Conservation (phyloP, 1,140 invertebrate species). For the Maniola jurtina region DNA sequence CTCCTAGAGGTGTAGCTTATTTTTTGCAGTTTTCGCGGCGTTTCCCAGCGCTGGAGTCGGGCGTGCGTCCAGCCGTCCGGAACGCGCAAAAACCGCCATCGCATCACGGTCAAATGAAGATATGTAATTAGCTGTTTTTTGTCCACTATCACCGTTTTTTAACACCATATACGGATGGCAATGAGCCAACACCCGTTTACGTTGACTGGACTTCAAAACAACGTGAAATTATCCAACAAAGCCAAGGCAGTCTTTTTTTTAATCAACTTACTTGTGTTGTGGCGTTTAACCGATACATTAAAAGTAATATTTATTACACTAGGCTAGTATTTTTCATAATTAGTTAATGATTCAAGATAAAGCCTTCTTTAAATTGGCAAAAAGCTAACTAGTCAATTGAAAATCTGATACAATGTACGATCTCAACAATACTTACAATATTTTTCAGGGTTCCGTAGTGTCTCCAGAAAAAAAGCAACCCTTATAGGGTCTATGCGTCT, state of each 20-base stretch:
- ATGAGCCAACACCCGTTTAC: constrained; percentile 58
- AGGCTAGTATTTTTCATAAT: not conserved
- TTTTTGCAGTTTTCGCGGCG: not conserved
- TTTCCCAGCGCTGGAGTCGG: constrained; percentile 39
- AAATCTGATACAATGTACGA: too few species aligned
- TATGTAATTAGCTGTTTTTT: constrained; percentile 70
- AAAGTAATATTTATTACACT: constrained; percentile 6
- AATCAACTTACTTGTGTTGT: constrained; percentile 5
- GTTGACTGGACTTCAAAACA: constrained; percentile 59
- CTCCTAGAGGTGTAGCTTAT: too few species aligned
- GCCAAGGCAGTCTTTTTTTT: constrained; percentile 5
- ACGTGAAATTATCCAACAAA: constrained; percentile 26
- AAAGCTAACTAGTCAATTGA: not conserved
- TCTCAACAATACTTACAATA: too few species aligned
- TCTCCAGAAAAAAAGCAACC: too few species aligned
- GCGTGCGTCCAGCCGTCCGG: constrained; percentile 38
- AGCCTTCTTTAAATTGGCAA: not conserved
- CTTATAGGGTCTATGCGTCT: too few species aligned
- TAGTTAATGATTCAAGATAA: not conserved
- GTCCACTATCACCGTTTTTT: constrained; percentile 53
- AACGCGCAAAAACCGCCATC: constrained; percentile 54
- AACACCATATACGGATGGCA: constrained; percentile 51
- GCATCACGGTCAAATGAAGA: constrained; percentile 75
- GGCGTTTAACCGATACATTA: not conserved
- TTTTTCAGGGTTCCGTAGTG: too few species aligned